phyloP scores from a whole-genome alignment of 92 coral and sea anemone genomes.

The Zoanthus sociatus region DNA sequence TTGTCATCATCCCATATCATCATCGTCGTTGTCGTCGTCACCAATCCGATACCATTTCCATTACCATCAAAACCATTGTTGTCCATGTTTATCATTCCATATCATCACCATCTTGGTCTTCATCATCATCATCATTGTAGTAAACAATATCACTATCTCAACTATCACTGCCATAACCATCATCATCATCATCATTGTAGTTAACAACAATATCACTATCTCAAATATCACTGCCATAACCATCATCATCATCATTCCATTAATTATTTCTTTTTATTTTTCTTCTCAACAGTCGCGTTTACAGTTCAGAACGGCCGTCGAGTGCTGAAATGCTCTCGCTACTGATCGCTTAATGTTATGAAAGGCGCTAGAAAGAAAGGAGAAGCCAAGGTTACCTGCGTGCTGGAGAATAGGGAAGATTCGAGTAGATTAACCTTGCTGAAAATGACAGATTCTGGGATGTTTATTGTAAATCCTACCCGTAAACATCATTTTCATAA shows the following conservation, averaged over 20 bases:
- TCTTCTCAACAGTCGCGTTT: constrained; percentile 45
- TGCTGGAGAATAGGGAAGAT: background rate
- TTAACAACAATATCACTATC: background rate
- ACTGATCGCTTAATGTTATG: background rate
- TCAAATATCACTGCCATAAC: background rate
- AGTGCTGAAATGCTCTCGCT: background rate
- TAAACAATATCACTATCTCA: background rate
- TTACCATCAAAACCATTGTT: background rate
- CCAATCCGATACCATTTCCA: background rate
- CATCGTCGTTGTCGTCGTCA: background rate
- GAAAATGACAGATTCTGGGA: background rate
- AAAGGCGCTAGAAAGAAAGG: background rate
- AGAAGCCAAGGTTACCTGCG: background rate
- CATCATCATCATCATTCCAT: background rate
- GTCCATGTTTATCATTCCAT: background rate
- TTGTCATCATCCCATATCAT: background rate
- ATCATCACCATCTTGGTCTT: too few species aligned
- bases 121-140: background rate
- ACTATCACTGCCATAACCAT: background rate
- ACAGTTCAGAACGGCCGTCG: constrained; percentile 45
- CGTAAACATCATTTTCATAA: too few species aligned
- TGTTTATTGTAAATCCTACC: background rate
- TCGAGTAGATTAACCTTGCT: background rate
- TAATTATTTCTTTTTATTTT: background rate
- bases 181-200: background rate